phyloP scores from a whole-genome alignment of 2,797 vertebrate species.

The Bovichtus diacanthus region DNA sequence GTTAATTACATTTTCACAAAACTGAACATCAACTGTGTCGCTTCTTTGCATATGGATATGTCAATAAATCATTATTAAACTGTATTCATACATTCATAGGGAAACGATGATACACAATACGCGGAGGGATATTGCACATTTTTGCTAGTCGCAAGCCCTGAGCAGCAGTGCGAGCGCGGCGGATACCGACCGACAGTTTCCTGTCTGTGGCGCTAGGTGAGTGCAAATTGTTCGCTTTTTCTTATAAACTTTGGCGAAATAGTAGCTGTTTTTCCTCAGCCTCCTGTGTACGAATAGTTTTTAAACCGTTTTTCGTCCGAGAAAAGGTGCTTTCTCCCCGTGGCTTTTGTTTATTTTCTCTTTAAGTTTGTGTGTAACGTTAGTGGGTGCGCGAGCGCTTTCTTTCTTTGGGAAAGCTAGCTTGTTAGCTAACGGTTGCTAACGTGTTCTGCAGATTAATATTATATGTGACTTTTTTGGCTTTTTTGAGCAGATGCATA shows the following conservation, averaged over 20 bases:
- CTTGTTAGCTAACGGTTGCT: constrained; percentile 51
- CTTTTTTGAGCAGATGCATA: neutral
- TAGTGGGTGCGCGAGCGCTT: constrained; percentile 56
- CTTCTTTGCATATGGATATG: fast-evolving
- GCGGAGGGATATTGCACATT: constrained; percentile 65
- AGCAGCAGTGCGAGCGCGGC: constrained; percentile 55
- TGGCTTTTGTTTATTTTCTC: neutral
- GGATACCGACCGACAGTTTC: constrained; percentile 65
- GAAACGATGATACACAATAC: neutral
- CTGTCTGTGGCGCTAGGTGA: constrained; percentile 76
- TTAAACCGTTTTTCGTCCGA: fast-evolving
- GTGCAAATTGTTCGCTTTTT: constrained; percentile 51
- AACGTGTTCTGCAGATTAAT: constrained; percentile 12
- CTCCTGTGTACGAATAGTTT: fast-evolving
- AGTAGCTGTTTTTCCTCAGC: neutral
- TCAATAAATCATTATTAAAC: fast-evolving
- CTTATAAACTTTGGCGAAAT: constrained; percentile 22
- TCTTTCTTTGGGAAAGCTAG: constrained; percentile 74
- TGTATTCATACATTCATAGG: fast-evolving
- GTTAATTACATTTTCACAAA: fast-evolving
- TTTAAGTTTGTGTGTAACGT: constrained; percentile 18
- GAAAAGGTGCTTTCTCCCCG: neutral
- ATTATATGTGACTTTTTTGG: neutral
- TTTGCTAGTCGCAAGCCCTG: neutral
- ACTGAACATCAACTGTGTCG: fast-evolving